Evolutionary conservation across 1,140 invertebrate genomes (phyloP).

Genomic region (Pseudobourletiella spinata): DNA sequence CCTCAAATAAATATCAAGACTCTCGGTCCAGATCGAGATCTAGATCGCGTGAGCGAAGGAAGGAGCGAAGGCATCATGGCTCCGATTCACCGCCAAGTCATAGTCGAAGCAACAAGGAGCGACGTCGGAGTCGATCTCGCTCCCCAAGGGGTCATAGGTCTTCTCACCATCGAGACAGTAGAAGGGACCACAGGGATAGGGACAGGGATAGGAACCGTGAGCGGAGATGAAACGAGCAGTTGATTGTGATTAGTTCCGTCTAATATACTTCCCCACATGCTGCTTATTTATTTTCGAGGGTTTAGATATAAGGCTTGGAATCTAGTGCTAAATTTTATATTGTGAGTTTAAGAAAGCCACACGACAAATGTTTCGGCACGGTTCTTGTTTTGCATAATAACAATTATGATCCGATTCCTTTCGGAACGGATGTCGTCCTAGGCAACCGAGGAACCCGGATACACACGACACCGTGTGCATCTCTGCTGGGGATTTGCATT

Average conservation of each 20-base stretch:
- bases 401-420: too few relatives aligned
- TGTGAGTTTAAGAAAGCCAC: not conserved
- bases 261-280: too few relatives aligned
- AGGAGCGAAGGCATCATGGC: not conserved
- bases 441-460: too few relatives aligned
- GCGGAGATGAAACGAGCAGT: not conserved
- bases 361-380: not conserved
- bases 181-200: not conserved
- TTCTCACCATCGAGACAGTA: not conserved
- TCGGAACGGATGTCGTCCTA: too few relatives aligned
- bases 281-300: too few relatives aligned
- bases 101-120: not conserved
- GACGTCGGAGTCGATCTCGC: not conserved
- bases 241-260: too few relatives aligned
- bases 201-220: not conserved
- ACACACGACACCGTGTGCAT: too few relatives aligned
- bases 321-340: not conserved
- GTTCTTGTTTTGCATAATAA: too few relatives aligned
- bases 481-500: too few relatives aligned
- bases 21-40: conserved; percentile 19
- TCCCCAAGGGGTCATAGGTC: not conserved
- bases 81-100: not conserved
- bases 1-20: not conserved
- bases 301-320: not conserved
- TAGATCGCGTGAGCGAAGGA: not conserved